phyloP scores from a whole-genome alignment of 2,888 invertebrate genomes.

The Drosophila rellima region DNA sequence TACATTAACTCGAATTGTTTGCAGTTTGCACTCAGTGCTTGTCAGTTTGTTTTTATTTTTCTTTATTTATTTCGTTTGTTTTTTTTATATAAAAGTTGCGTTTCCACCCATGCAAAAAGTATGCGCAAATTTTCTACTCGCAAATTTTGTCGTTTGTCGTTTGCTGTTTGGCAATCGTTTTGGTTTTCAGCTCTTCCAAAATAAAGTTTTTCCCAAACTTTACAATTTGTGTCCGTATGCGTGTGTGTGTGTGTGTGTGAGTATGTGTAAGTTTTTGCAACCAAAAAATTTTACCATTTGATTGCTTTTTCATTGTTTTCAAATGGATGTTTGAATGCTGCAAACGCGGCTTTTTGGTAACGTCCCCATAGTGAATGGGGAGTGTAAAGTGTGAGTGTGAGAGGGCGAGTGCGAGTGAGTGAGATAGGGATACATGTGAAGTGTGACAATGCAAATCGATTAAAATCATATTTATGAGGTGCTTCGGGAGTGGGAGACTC shows the following conservation, averaged over 20 bases:
- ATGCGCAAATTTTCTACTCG: conserved; percentile 49
- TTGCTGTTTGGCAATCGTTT: conserved; percentile 36
- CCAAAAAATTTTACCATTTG: conserved; percentile 57
- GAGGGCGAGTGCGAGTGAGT: not conserved
- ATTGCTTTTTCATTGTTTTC: conserved; percentile 80
- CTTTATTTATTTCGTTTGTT: not conserved
- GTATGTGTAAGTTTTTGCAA: conserved; percentile 48
- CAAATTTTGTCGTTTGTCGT: conserved; percentile 45
- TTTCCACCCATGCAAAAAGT: conserved; percentile 54
- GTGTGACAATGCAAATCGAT: conserved; percentile 66
- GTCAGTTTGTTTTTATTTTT: conserved; percentile 33
- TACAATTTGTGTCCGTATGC: conserved; percentile 34
- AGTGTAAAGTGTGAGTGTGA: not conserved
- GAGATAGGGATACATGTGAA: conserved; percentile 23
- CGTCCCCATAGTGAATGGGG: not conserved
- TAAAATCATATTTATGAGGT: conserved; percentile 73
- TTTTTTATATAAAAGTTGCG: conserved; percentile 40
- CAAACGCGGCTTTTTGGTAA: not conserved
- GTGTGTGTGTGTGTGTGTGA: conserved; percentile 19
- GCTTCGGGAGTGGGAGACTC: conserved; percentile 31
- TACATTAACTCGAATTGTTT: conserved; percentile 77
- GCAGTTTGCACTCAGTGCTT: conserved; percentile 49
- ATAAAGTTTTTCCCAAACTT: conserved; percentile 63
- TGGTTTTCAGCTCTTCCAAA: conserved; percentile 23
- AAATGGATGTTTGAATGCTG: conserved; percentile 60